Evolutionary conservation across 1,140 invertebrate species (phyloP).

Genomic region (Cherax destructor): DNA sequence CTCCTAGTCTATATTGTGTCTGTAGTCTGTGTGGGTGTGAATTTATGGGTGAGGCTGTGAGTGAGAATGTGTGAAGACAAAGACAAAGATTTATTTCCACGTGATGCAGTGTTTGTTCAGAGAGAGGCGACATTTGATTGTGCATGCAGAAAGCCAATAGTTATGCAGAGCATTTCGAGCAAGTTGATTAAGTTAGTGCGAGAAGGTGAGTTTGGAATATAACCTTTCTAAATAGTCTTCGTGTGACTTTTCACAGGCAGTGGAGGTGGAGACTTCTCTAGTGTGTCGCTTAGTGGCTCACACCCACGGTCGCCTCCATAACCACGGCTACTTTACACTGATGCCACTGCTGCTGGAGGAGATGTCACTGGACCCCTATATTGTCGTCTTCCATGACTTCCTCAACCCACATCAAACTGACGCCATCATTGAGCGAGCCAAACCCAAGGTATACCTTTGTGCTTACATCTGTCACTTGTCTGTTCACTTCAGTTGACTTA

Average conservation of each 20-base stretch:
- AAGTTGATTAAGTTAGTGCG: too few species aligned
- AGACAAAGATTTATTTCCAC: too few species aligned
- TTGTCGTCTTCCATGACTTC: slow-evolving; percentile 78
- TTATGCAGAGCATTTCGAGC: too few species aligned
- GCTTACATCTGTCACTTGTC: background rate
- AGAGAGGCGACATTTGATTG: too few species aligned
- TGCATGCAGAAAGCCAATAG: too few species aligned
- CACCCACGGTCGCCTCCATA: background rate
- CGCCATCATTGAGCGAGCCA: slow-evolving; percentile 76
- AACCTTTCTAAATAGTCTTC: background rate
- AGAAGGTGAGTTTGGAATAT: too few species aligned
- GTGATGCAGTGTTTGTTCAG: too few species aligned
- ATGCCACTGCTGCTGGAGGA: slow-evolving; percentile 78
- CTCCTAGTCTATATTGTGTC: too few species aligned
- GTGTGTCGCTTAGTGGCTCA: slow-evolving; percentile 75
- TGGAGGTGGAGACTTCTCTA: slow-evolving; percentile 73
- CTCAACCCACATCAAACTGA: slow-evolving; percentile 77
- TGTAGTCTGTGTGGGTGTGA: too few species aligned
- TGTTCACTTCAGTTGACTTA: too few species aligned
- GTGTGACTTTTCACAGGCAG: slow-evolving; percentile 49
- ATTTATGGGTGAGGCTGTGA: too few species aligned
- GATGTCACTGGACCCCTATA: slow-evolving; percentile 76
- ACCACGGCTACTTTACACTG: slow-evolving; percentile 75
- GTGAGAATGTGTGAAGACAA: too few species aligned
- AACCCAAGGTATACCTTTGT: slow-evolving; percentile 75